Percentiles rank a stretch among this genome's conserved stretches.
Evolutionary conservation across 1,140 invertebrate species (phyloP).

Genomic region (Teleogryllus occipitalis): DNA sequence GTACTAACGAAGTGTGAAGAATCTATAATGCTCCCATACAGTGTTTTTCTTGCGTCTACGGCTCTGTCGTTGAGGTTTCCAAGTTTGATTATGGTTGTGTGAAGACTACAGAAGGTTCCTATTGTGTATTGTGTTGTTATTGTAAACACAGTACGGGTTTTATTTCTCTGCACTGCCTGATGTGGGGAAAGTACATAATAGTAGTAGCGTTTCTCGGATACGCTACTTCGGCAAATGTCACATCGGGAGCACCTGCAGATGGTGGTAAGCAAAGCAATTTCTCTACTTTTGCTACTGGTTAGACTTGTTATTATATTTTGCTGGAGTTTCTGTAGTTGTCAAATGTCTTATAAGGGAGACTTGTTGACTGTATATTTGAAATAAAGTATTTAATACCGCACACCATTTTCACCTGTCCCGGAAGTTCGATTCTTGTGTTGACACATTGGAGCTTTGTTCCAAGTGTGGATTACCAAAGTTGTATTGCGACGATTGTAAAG

Average conservation of each 20-base stretch:
- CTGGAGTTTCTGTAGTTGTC: too few species aligned
- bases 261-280: constrained; percentile 23
- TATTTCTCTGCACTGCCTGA: background rate
- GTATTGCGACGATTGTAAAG: too few species aligned
- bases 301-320: background rate
- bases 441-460: too few species aligned
- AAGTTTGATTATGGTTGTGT: background rate
- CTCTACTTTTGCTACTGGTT: background rate
- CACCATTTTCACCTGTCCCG: too few species aligned
- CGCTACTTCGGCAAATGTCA: constrained; percentile 26
- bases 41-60: background rate
- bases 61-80: background rate
- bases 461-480: too few species aligned
- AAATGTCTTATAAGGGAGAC: too few species aligned
- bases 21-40: background rate
- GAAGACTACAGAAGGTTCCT: background rate
- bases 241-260: constrained; percentile 25
- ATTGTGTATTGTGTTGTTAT: background rate
- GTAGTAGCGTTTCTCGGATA: constrained; percentile 26
- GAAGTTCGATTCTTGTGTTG: too few species aligned
- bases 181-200: constrained; percentile 25
- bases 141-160: background rate
- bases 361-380: too few species aligned
- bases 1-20: background rate
- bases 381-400: too few species aligned